Base-by-base conservation (phyloP, 2,113 vertebrate species). In the Labeo rohita region DNA sequence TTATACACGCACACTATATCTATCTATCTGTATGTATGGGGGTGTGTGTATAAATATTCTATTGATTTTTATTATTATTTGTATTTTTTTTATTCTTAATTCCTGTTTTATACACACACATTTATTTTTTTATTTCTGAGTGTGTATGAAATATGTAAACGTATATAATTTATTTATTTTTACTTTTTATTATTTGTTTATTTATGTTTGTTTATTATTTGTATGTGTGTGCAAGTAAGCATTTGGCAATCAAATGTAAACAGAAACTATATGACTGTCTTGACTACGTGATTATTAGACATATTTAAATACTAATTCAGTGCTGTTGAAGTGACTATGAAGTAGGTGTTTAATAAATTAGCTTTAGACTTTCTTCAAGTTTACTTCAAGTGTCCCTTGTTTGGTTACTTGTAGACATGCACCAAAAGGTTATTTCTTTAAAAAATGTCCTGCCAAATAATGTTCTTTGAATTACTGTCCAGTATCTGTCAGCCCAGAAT, bases 401-500 rank as follows among this genome's bases (percentile, higher is more conserved):
- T 74, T 49, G 45, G 49, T 49, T 28, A 3, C 7, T 75, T 47
- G 47, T 28, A 15, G 65, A 72, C 6, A 0, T 43, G 36, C 68
- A 72, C 36, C 15, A 63, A 63, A 78, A 18, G 28, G n/a, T 56
- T 15, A 56, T 56, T 78, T 36, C 50, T 56, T 54, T 56, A 15
- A 52, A 43, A 45, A 73, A 47, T 21, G 21, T 52, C 63, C 47
- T 77, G n/a, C 18, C 9, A 18, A 11, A 52, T 15, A 36, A 52
- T 43, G 36, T 63, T 89, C 49, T 85, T 54, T 47, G 39, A 50
- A 10, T 66, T 63, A 23, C 61, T 7, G 39, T 43, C 56, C 65
- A 77, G 10, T 77, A 73, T 83, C 50, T 45, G 8, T 83, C 74
- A 12, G 3, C 7, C 65, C 52, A 23, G 77, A 89, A 83, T 49